Evolutionary conservation across 2,113 vertebrate genomes (phyloP).

Genomic region (Myrmecobius fasciatus): DNA sequence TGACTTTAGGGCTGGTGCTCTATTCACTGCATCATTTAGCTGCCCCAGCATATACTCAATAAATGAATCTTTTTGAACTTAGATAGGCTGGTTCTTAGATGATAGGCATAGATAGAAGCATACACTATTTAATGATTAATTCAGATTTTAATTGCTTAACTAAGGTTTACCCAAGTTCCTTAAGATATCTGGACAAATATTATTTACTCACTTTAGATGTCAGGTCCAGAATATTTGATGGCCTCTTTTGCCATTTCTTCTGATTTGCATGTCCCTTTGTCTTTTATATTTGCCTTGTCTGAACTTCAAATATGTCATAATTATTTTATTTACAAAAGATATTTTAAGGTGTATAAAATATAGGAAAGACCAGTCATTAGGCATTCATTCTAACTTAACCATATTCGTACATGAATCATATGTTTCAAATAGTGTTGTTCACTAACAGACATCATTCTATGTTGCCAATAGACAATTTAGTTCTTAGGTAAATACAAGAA

Average conservation of each 20-base stretch:
- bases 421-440: background rate
- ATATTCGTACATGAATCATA: slow-evolving; percentile 18
- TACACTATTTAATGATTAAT: background rate
- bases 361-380: background rate
- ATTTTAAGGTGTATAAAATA: background rate
- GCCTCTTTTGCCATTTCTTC: background rate
- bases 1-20: too few relatives aligned
- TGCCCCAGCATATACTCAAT: too few relatives aligned
- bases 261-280: background rate
- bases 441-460: background rate
- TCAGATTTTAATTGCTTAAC: background rate
- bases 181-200: background rate
- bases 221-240: background rate
- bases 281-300: background rate
- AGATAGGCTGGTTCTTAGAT: background rate
- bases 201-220: background rate
- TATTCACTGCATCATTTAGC: too few relatives aligned
- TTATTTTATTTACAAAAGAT: background rate
- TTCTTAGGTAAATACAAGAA: slow-evolving; percentile 1
- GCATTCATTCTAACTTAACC: background rate
- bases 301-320: background rate
- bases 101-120: background rate
- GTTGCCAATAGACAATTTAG: slow-evolving; percentile 15
- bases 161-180: background rate
- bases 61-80: background rate